phyloP scores from a whole-genome alignment of 1,140 invertebrate genomes.

The Epicauta chinensis region DNA sequence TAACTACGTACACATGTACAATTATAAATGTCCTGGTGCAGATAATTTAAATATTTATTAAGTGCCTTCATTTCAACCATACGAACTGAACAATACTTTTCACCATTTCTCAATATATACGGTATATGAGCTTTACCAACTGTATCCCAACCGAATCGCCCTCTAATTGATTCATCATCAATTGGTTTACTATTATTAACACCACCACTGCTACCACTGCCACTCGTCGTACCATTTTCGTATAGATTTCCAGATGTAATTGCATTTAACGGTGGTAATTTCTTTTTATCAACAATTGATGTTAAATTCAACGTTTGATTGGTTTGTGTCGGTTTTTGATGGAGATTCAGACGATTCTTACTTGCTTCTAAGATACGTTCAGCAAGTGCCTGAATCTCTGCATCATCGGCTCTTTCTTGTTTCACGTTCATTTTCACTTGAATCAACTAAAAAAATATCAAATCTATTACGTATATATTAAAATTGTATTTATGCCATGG shows the following conservation, averaged over 20 bases:
- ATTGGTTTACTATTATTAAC: constrained; percentile 27
- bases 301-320: constrained; percentile 40
- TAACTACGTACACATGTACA: constrained; percentile 89
- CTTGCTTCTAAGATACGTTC: constrained; percentile 81
- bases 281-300: constrained; percentile 15
- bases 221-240: too few species aligned
- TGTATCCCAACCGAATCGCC: constrained; percentile 83
- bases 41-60: constrained; percentile 75
- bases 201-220: constrained; percentile 1
- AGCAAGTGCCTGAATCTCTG: constrained; percentile 77
- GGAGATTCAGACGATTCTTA: constrained; percentile 47
- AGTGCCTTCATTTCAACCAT: constrained; percentile 84
- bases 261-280: constrained; percentile 6
- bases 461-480: too few species aligned
- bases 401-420: constrained; percentile 75
- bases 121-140: constrained; percentile 82
- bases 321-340: constrained; percentile 14
- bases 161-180: constrained; percentile 75
- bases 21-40: constrained; percentile 77
- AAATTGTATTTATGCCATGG: neutral
- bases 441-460: too few species aligned
- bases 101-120: constrained; percentile 73
- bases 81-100: constrained; percentile 84
- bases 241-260: constrained; percentile 5
- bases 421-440: constrained; percentile 51